Evolutionary conservation across 2,888 invertebrate genomes (phyloP), one percentile per base, ranked within the genome.

Genomic region (Nomada hirtipes): DNA sequence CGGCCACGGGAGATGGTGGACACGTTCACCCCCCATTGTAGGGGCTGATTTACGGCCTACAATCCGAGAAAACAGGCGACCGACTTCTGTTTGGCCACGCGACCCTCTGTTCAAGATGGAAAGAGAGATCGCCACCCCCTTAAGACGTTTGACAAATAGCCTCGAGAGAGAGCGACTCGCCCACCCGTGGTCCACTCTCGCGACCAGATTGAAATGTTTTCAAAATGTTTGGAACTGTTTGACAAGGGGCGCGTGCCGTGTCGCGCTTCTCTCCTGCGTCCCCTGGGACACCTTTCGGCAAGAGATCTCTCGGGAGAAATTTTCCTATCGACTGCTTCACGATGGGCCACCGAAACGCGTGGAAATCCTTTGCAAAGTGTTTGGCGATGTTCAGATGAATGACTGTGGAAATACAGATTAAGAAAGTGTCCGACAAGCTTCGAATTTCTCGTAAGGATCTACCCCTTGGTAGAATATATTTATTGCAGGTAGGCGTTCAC

Each of bases 181-280:
- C 73, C 79, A 72, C 76, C 85, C 83, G 78, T 52, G 68, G 78
- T 44, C 73, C 80, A 63, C 69, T 78, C 78, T 78, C 81, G 71
- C 72, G 77, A 76, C 76, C 44, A 65, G 83, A 90, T 89, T 86
- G 83, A 90, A 85, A 86, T 89, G 90, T 91, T 92, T 91, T 85
- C 86, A 89, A 90, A 92, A 91, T 91, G 90, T 91, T 91, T 91
- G 84, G 88, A 85, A 89, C 82, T 84, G 84, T 90, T 89, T 91
- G 90, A 91, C 90, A 89, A 78, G 67, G 81, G 87, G 83, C 90
- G 88, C 90, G 90, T 91, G 91, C 86, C 87, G 55, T 26, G 65
- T 50, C 65, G 68, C 57, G 29, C 13, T 11, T 18, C 9, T 26
- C n/a, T 64, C 53, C 59, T 55, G 55, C 60, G 60, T 59, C 10